phyloP scores from a whole-genome alignment of 2,888 invertebrate species.

The Orthosia cruda region DNA sequence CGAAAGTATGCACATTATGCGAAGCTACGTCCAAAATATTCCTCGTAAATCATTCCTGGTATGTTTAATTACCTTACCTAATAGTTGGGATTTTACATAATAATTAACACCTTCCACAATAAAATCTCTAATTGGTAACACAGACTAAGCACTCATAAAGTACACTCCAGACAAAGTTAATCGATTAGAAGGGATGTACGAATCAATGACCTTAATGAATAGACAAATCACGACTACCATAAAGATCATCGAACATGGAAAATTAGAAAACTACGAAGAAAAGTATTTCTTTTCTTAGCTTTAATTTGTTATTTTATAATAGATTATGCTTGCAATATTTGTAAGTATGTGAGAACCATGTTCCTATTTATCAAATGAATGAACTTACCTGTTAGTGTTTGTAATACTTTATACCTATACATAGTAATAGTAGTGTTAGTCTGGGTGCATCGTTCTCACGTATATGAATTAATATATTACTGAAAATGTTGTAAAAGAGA shows the following conservation, averaged over 20 bases:
- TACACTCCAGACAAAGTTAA: constrained; percentile 15
- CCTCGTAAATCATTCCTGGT: constrained; percentile 33
- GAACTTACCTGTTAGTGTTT: too few species aligned
- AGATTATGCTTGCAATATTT: too few species aligned
- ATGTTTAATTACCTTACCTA: constrained; percentile 30
- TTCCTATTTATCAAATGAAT: too few species aligned
- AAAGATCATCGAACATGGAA: constrained; percentile 24
- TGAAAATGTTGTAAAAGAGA: too few species aligned
- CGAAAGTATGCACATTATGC: constrained; percentile 70
- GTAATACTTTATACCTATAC: too few species aligned
- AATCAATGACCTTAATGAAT: constrained; percentile 47
- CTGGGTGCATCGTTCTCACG: too few species aligned
- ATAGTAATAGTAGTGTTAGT: too few species aligned
- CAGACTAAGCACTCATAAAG: background rate
- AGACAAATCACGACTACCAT: constrained; percentile 19
- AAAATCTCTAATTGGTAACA: constrained; percentile 11
- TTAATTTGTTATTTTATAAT: constrained; percentile 7
- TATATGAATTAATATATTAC: too few species aligned
- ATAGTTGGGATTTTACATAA: background rate
- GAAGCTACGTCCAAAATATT: constrained; percentile 21
- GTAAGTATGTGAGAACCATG: too few species aligned
- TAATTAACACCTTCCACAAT: background rate
- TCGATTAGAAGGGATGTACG: constrained; percentile 26
- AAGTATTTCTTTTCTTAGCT: background rate
- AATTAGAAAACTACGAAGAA: constrained; percentile 13